These are phyloP conservation scores for Fopius arisanus DNA, from an alignment of 1,140 invertebrate genomes.

Conservation along the genomic window DNA sequence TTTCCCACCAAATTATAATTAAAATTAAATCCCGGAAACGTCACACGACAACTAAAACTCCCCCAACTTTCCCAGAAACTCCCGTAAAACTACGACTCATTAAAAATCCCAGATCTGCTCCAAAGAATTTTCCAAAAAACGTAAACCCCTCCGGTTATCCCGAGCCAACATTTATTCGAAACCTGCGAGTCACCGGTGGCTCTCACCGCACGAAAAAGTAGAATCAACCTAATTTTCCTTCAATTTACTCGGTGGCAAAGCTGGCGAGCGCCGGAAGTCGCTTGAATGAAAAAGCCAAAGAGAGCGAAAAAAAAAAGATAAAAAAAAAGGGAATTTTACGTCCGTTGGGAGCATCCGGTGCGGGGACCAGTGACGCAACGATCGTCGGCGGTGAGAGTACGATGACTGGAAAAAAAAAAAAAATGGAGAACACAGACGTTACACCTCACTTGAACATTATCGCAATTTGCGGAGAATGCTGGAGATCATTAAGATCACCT, in stretches of 20 bases:
- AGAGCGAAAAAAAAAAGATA: constrained; percentile 24
- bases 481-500: neutral
- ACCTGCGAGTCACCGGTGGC: neutral
- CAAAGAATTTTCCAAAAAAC: too few relatives aligned
- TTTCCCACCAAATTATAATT: too few relatives aligned
- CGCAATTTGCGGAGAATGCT: neutral
- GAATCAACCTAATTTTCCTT: constrained; percentile 45
- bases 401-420: constrained; percentile 14
- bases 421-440: neutral
- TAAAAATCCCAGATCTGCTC: too few relatives aligned
- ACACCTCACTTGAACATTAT: neutral
- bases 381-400: neutral
- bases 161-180: too few relatives aligned
- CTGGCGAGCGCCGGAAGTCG: constrained; percentile 31
- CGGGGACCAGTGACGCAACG: constrained; percentile 41
- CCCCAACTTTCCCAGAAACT: too few relatives aligned
- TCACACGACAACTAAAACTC: too few relatives aligned
- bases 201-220: constrained; percentile 23
- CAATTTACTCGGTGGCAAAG: constrained; percentile 39
- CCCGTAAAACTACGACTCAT: too few relatives aligned
- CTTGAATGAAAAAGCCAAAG: constrained; percentile 34
- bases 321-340: constrained; percentile 45
- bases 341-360: constrained; percentile 50
- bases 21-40: too few relatives aligned
- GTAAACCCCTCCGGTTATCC: too few relatives aligned